Evolutionary conservation across 1,140 invertebrate genomes (phyloP), one percentile per base, ranked within the genome.

Genomic region (Drosophila burlai): DNA sequence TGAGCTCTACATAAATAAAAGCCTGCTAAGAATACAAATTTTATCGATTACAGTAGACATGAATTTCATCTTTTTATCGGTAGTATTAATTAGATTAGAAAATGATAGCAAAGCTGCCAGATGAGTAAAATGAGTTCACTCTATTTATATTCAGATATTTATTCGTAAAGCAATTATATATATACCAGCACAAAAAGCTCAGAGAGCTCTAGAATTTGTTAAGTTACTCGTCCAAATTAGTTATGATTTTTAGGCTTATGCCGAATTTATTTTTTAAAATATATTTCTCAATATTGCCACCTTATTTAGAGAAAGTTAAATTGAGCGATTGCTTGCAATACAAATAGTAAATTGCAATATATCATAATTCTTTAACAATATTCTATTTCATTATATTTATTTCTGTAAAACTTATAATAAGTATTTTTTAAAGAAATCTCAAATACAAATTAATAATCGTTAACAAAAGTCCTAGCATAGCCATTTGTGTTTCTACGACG

Each of bases 401-500:
- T 29, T 29, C 4, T 29, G 29, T 29, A 6, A 6, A 7, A 29
- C 0, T 5, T 34, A 43, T 3, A 18, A 43, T 18, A 45, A 11
- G 5, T 45, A 8, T 10, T 43, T 24, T 2, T 2, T 11, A 3
- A 24, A 13, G 7, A 26, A 34, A 5, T 8, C n/a, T 15, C 11
- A 15, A 16, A 5, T n/a, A 4, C 7, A 31, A 29, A n/a, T 6
- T 55, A 21, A 21, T 9, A 21, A 38, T 38, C 31, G 0, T 10
- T 24, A 21, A 1, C 15, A 36, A 36, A 18, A 50, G 11, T 5
- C 49, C 24, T 18, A n/a, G 36, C 13, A n/a, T 34, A 31, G 10
- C 13, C 34, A 47, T 13, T 67, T 36, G 55, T 49, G 6, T 34
- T 45, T 26, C 52, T 60, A 63, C 57, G 58, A 24, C 7, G 34